Evolutionary conservation across 2,113 vertebrate species (phyloP), one percentile per base, ranked within the genome.

Genomic region (Pygoscelis adeliae): DNA sequence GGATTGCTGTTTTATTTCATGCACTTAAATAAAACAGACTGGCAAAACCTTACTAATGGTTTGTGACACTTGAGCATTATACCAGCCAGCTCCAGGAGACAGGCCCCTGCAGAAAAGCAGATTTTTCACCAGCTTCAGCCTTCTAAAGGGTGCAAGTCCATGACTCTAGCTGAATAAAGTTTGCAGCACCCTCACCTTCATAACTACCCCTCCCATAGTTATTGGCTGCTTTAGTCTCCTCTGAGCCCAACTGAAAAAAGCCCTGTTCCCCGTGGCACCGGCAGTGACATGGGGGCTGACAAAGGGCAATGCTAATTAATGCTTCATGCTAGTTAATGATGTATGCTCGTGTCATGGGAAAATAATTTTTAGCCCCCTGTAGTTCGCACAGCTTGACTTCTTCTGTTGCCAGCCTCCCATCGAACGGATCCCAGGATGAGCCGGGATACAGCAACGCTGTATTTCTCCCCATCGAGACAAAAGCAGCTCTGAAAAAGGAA

Each of bases 371-470:
- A 58, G 34, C 38, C 79, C 65, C 22, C 1, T 13, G 42, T 53
- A 56, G 52, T 34, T 53, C 3, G 1, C 58, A 36, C 36, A 71
- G 50, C 50, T 46, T 13, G 13, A n/a, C 22, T 56, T 13, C 44
- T 53, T 13, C 58, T 26, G 6, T 4, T 4, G 18, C 49, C 9
- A 5, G 36, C 22, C n/a, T 62, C 26, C 55, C 67, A 15, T 1
- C 0, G 2, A 40, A 53, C 0, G 1, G 20, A 11, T 15, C 44
- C 32, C 0, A 4, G 9, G 32, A 11, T 6, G 47, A 46, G 13
- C 8, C 0, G 0, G 52, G 32, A 9, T 1, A 13, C 8, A 47
- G 44, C 23, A 15, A 1, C 0, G 0, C 17, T 25, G 2, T 4
- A 4, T 66, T 66, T 49, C 63, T 62, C 36, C 20, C 44, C 21